Evolutionary conservation across 2,888 invertebrate genomes (phyloP).

Genomic region (Cheilosia pagana): DNA sequence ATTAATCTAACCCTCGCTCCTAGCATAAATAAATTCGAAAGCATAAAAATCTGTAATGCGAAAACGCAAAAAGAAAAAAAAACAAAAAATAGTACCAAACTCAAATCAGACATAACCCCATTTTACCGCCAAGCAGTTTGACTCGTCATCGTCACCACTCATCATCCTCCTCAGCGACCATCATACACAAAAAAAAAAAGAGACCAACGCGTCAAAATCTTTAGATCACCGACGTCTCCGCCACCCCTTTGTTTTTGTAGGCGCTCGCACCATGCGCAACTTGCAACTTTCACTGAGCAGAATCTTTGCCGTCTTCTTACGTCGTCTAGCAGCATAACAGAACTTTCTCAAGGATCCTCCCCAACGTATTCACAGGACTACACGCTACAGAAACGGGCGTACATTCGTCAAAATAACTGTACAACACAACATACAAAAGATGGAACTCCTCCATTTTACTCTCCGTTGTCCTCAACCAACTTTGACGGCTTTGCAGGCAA

Average conservation of each 20-base stretch:
- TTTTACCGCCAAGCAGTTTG: slow-evolving; percentile 67
- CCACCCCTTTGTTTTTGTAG: not conserved
- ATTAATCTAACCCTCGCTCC: not conserved
- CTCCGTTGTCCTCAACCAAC: slow-evolving; percentile 54
- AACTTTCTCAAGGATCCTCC: slow-evolving; percentile 11
- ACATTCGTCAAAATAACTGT: slow-evolving; percentile 55
- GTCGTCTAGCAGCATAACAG: not conserved
- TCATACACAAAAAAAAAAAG: not conserved
- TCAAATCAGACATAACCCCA: slow-evolving; percentile 51
- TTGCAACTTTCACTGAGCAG: slow-evolving; percentile 26
- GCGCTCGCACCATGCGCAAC: slow-evolving; percentile 25
- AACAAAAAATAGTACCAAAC: too few species aligned
- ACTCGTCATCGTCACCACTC: slow-evolving; percentile 34
- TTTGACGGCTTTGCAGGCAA: not conserved
- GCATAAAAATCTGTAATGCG: not conserved
- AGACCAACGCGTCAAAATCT: slow-evolving; percentile 51
- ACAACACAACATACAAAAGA: slow-evolving; percentile 15
- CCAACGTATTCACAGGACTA: not conserved
- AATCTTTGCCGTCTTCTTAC: not conserved
- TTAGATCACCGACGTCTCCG: slow-evolving; percentile 23
- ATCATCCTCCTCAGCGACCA: not conserved
- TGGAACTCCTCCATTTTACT: slow-evolving; percentile 52
- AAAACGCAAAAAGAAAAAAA: too few species aligned
- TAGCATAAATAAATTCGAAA: not conserved
- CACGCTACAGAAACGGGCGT: not conserved